Base-by-base conservation (phyloP, 2,113 vertebrate species). In the Oriolus oriolus region DNA sequence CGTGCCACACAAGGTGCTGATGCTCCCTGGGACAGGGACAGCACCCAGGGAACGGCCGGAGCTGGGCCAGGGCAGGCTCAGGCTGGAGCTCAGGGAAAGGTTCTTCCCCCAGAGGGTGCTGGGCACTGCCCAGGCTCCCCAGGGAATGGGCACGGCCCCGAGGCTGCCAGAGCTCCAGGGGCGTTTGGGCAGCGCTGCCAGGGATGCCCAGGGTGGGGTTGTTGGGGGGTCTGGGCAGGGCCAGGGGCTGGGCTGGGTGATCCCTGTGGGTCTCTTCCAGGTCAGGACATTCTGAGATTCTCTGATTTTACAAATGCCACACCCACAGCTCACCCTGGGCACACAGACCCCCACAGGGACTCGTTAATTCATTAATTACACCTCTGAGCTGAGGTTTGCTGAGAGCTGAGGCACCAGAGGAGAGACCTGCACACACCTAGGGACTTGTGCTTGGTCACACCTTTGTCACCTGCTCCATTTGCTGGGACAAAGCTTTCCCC, bases 171-270 rank as follows among this genome's bases (percentile, higher is more conserved):
- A 87, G 74, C 74, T 78, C 2, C 84, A 87, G 82, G 82, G 24
- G 82, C 28, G 6, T n/a, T 84, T 33, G 69, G 59, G 2, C 24
- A 24, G 20, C 2, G 9, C 70, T 41, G 45, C 35, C 61, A 30
- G 76, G 85, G 35, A 8, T 47, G 49, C 6, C 1, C 75, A 49
- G 85, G 30, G 1, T 13, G 75, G 30, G 75, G 0, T 2, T 87
- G 35, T 1, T 53, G 39, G 47, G 47, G 39, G 5, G 26, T 14
- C 21, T 52, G 71, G 6, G 71, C 44, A 86, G 61, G 83, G 37
- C 0, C 3, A 0, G 21, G 42, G 3, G 7, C 0, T 35, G 57
- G 1, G 0, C 1, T 49, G 2, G 12, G 0, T 42, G 3, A 11
- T 27, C 35, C 26, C 4, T 1, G 2, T 1, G 60, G 18, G 35